Base-by-base conservation (phyloP, 2,888 invertebrate genomes). In the Periphyllus acericola region DNA sequence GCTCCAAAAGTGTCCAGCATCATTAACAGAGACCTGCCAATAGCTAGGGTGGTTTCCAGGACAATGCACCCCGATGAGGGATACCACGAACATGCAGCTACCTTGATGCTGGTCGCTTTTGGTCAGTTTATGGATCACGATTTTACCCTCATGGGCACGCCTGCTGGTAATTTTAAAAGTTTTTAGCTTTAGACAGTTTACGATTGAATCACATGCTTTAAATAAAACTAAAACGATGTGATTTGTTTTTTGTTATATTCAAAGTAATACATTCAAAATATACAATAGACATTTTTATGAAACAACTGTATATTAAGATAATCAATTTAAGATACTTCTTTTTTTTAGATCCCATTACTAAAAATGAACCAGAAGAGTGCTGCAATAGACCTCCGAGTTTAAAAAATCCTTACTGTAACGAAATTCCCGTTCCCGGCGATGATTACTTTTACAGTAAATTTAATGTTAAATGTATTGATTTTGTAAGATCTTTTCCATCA, bases 41-140 rank as follows among this genome's bases (percentile, higher is more conserved):
- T 95, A 84, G 95, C 97, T 0, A 94, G 97, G 78, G 93, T 97
- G 75, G 97, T 98, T 25, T 97, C 97, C 32, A 94, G 97, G 81
- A 96, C 96, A 55, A 96, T 97, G 94, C 98, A 98, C 92, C 96
- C 97, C 52, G 97, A 98, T 91, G 96, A 97, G 90, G 97, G 97
- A 68, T 97, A 95, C 93, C 97, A 97, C 91, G 97, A 98, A 92
- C 97, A 97, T 92, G 97, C 97, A 34, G 97, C 97, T 83, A 97
- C 97, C 60, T 96, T 97, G 90, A 96, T 97, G 96, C 95, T 97
- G 89, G 96, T 96, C 90, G 97, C 97, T 89, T 98, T 97, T 97
- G 97, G 97, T 90, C 97, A 98, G 92, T 97, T 97, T 92, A 97
- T 97, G 95, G 97, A 97, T 92, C 97, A 98, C 93, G 97, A 97